phyloP scores from a whole-genome alignment of 92 coral and sea anemone species.

The Porites cylindrica region DNA sequence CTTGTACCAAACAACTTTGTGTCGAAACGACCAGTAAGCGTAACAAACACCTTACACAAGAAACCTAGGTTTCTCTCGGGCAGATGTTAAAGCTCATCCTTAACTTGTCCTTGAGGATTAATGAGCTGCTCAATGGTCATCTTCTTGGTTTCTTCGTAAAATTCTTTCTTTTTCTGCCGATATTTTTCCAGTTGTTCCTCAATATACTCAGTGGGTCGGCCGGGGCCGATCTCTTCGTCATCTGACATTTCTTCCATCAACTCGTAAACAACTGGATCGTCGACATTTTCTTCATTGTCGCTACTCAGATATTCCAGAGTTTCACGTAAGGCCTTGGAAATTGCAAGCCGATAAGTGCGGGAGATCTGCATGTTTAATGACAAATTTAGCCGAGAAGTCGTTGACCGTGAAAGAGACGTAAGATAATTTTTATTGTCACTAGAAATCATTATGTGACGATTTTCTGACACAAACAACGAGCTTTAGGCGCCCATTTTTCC shows the following conservation, averaged over 20 bases:
- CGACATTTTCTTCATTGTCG: slow-evolving; percentile 30
- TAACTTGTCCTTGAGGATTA: neutral
- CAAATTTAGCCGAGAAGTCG: too few species aligned
- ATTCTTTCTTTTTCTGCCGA: slow-evolving; percentile 36
- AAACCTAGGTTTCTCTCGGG: neutral
- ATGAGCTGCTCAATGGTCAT: slow-evolving; percentile 3
- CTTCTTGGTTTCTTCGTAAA: neutral
- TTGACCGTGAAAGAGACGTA: too few species aligned
- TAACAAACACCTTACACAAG: neutral
- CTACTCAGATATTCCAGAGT: slow-evolving; percentile 70
- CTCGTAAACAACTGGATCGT: slow-evolving; percentile 46
- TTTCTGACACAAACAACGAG: too few species aligned
- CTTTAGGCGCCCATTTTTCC: too few species aligned
- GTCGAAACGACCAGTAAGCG: too few species aligned
- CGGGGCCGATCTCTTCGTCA: slow-evolving; percentile 56
- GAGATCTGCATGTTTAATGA: slow-evolving; percentile 65
- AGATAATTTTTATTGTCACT: too few species aligned
- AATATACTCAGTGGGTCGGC: slow-evolving; percentile 65
- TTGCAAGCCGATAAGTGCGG: slow-evolving; percentile 77
- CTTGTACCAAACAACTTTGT: too few species aligned
- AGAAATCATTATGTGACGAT: too few species aligned
- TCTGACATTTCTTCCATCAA: slow-evolving; percentile 47
- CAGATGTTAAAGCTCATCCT: slow-evolving; percentile 25
- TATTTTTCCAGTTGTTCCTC: slow-evolving; percentile 66
- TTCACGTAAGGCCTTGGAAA: slow-evolving; percentile 84